Evolutionary conservation across 2,888 invertebrate species (phyloP).

Genomic region (Andrena bicolor): DNA sequence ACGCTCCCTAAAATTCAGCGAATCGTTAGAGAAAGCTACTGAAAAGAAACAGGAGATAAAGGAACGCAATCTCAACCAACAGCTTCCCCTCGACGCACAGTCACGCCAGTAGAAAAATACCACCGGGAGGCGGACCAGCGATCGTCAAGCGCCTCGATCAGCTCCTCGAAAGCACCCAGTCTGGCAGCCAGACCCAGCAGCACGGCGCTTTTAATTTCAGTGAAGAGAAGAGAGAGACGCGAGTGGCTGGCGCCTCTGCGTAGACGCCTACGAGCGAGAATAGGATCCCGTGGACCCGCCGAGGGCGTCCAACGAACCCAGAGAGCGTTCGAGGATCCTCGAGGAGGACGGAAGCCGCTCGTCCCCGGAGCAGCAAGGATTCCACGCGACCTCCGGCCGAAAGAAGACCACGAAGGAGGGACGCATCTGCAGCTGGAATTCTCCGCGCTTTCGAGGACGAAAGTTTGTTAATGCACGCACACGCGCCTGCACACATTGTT

Average conservation of each 20-base stretch:
- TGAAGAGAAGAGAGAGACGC: slow-evolving; percentile 32
- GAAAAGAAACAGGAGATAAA: not conserved
- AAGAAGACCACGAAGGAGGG: not conserved
- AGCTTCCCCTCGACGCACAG: not conserved
- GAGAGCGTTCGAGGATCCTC: slow-evolving; percentile 22
- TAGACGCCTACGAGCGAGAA: not conserved
- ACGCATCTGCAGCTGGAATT: slow-evolving; percentile 6
- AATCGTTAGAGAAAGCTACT: not conserved
- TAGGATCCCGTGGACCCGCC: not conserved
- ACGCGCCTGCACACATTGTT: slow-evolving; percentile 32
- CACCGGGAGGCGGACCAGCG: not conserved
- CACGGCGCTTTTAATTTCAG: slow-evolving; percentile 62
- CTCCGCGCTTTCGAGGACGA: slow-evolving; percentile 44
- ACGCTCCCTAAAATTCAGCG: too few species aligned
- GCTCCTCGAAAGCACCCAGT: not conserved
- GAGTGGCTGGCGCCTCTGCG: not conserved
- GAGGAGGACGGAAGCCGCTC: slow-evolving; percentile 42
- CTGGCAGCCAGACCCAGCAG: not conserved
- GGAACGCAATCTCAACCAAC: slow-evolving; percentile 19
- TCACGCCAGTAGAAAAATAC: not conserved
- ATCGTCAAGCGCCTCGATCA: slow-evolving; percentile 35
- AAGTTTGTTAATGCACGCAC: slow-evolving; percentile 38
- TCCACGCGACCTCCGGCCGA: not conserved
- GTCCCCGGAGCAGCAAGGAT: slow-evolving; percentile 30
- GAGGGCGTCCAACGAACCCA: not conserved